A percentile compares a stretch with the other conserved stretches of the same genome.
These are phyloP conservation scores for Malurus alboscapulatus DNA, from an alignment of 2,113 vertebrate species.

Conservation along the genomic window DNA sequence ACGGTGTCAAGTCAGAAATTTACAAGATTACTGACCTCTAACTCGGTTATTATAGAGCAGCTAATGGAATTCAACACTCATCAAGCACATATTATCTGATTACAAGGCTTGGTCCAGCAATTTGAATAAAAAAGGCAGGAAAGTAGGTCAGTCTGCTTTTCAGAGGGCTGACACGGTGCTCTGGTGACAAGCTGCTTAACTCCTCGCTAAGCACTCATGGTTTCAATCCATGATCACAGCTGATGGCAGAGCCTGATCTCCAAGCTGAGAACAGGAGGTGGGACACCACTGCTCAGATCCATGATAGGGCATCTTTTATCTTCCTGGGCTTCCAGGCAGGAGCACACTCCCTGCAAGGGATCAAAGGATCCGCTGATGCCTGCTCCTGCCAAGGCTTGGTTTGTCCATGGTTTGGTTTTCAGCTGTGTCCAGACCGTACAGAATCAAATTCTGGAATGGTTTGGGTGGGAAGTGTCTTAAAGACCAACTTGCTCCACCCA, in stretches of 20 bases:
- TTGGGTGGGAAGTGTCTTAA: not conserved
- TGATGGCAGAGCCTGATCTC: not conserved
- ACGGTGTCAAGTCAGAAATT: slow-evolving; percentile 58
- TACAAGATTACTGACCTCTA: slow-evolving; percentile 67
- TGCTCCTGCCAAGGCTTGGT: not conserved
- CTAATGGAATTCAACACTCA: slow-evolving; percentile 70
- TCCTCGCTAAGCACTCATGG: not conserved
- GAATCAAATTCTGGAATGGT: not conserved
- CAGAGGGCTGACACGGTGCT: slow-evolving; percentile 46
- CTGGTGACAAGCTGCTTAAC: slow-evolving; percentile 57
- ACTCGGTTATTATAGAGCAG: slow-evolving; percentile 67
- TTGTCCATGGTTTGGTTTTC: not conserved
- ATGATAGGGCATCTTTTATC: not conserved
- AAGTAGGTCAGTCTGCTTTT: slow-evolving; percentile 57
- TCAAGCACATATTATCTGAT: slow-evolving; percentile 67
- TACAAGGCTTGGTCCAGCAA: slow-evolving; percentile 60
- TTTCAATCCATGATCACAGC: slow-evolving; percentile 4
- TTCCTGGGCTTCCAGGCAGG: not conserved
- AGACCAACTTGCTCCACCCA: not conserved
- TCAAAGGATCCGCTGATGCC: not conserved
- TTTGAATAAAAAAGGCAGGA: slow-evolving; percentile 64
- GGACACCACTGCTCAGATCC: not conserved
- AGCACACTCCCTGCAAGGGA: not conserved
- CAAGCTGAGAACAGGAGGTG: not conserved
- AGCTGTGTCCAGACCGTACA: not conserved